A percentile compares a stretch with the other conserved stretches of the same genome.
Conservation (phyloP, 1,140 invertebrate species). For the Orchestia grillus region DNA sequence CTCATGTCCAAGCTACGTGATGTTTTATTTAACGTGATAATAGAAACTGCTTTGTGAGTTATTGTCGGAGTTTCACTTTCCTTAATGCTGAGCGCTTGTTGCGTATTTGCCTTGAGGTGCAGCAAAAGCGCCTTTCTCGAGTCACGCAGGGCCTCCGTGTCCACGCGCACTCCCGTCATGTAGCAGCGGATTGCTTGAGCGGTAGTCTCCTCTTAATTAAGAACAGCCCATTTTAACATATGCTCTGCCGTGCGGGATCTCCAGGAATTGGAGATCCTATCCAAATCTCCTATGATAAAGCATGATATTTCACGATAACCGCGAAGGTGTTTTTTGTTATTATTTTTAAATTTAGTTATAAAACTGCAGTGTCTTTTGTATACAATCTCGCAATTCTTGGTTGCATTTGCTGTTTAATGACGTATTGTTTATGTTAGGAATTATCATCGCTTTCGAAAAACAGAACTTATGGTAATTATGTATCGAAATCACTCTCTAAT, state of each 20-base stretch:
- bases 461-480: background rate
- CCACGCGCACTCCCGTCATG: background rate
- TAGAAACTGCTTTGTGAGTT: slow-evolving; percentile 8
- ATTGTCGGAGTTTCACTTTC: background rate
- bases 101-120: background rate
- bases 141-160: background rate
- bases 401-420: background rate
- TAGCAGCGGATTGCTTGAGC: background rate
- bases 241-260: background rate
- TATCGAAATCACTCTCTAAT: background rate
- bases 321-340: background rate
- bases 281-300: background rate
- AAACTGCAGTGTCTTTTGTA: background rate
- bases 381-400: background rate
- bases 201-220: background rate
- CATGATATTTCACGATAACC: background rate
- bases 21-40: background rate
- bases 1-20: background rate
- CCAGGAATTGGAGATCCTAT: background rate
- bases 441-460: background rate
- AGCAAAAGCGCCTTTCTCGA: background rate
- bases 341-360: background rate
- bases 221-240: background rate
- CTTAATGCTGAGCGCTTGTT: background rate
- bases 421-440: background rate